phyloP scores from a whole-genome alignment of 2,888 invertebrate genomes.

The Monopis laevigella region DNA sequence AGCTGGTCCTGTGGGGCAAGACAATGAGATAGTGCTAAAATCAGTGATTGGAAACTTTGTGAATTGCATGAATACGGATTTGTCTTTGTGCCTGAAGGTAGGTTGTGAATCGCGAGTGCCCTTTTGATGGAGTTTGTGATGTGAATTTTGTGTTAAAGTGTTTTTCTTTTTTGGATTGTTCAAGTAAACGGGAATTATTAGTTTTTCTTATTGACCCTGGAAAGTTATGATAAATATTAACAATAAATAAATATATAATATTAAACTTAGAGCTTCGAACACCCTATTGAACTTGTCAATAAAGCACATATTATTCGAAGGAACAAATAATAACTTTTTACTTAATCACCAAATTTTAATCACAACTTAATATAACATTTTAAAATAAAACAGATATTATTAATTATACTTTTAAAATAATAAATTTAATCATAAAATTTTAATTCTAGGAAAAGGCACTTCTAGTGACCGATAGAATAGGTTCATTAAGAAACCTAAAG shows the following conservation, averaged over 20 bases:
- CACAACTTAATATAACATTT: neutral
- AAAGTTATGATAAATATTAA: no score
- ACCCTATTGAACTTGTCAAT: no score
- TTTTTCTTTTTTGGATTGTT: neutral
- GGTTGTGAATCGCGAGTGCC: slow-evolving; percentile 1
- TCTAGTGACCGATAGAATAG: slow-evolving; percentile 42
- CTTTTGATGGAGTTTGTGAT: neutral
- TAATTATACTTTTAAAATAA: neutral
- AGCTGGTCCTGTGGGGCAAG: slow-evolving; percentile 38
- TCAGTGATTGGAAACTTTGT: slow-evolving; percentile 40
- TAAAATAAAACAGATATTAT: neutral
- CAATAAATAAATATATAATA: no score
- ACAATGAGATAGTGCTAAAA: slow-evolving; percentile 38
- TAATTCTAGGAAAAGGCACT: slow-evolving; percentile 47
- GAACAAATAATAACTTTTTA: no score
- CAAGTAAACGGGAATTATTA: no score
- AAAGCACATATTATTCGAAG: no score
- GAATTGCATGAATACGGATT: slow-evolving; percentile 53
- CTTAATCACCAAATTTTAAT: no score
- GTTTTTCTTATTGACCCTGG: no score
- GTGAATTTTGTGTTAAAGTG: neutral
- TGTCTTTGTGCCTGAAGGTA: slow-evolving; percentile 55
- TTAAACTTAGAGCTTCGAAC: no score
- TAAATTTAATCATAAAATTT: slow-evolving; percentile 10
- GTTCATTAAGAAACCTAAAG: slow-evolving; percentile 38